Evolutionary conservation across 2,888 invertebrate genomes (phyloP).

Genomic region (Acronicta aceris): DNA sequence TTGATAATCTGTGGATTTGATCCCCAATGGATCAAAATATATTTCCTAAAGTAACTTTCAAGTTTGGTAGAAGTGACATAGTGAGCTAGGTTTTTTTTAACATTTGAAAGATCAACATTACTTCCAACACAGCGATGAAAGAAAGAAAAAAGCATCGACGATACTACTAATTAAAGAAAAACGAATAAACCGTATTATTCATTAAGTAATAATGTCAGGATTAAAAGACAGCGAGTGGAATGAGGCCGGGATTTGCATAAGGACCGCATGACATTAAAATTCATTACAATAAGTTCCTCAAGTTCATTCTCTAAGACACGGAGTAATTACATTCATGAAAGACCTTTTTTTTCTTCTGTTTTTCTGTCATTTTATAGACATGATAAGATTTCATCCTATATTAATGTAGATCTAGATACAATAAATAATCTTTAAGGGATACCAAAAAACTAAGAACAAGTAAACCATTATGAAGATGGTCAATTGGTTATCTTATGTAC

Average conservation of each 20-base stretch:
- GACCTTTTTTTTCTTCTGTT: conserved; percentile 25
- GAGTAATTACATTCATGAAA: conserved; percentile 54
- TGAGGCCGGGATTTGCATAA: conserved; percentile 74
- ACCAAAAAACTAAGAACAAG: too few relatives aligned
- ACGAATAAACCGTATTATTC: conserved; percentile 50
- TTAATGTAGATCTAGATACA: neutral
- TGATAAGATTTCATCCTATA: neutral
- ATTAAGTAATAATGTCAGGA: conserved; percentile 57
- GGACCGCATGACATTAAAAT: conserved; percentile 72
- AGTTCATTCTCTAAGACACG: conserved; percentile 53
- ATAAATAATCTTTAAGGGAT: too few relatives aligned
- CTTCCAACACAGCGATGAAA: too few relatives aligned
- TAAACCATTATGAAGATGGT: too few relatives aligned
- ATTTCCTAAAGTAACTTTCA: too few relatives aligned
- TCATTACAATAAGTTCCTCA: conserved; percentile 73
- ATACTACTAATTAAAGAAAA: conserved; percentile 12
- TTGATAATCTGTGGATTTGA: too few relatives aligned
- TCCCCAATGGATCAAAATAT: too few relatives aligned
- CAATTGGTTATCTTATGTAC: too few relatives aligned
- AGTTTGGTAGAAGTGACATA: too few relatives aligned
- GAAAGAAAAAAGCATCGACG: too few relatives aligned
- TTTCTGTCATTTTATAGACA: conserved; percentile 20
- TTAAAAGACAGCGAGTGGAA: conserved; percentile 62
- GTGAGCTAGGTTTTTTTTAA: too few relatives aligned
- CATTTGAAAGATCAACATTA: too few relatives aligned